These are phyloP conservation scores for Ichneumoninae sp. DNA, from an alignment of 2,888 invertebrate genomes.

Conservation along the genomic window DNA sequence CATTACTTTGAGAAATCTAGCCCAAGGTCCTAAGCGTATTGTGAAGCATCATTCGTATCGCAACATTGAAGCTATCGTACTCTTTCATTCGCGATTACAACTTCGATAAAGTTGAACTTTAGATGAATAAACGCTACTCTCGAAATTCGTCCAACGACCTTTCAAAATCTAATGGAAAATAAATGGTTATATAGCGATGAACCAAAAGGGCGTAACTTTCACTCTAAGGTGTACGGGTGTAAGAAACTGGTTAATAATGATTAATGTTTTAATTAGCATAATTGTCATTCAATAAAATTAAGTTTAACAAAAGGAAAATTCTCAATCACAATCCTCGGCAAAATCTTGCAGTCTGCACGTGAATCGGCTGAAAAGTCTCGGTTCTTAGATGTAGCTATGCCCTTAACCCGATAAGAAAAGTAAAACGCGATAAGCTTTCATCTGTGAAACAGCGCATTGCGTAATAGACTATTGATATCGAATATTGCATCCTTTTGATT, in stretches of 20 bases:
- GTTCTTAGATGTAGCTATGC: not conserved
- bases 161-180: not conserved
- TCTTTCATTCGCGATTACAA: constrained; percentile 1
- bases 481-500: too few species aligned
- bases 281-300: too few species aligned
- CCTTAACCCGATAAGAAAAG: constrained; percentile 17
- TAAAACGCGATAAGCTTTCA: not conserved
- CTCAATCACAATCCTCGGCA: too few species aligned
- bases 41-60: constrained; percentile 22
- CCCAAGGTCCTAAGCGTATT: constrained; percentile 34
- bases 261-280: too few species aligned
- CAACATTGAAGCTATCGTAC: constrained; percentile 3
- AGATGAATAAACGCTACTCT: not conserved
- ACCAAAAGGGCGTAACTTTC: not conserved
- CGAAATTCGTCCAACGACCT: not conserved
- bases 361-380: too few species aligned
- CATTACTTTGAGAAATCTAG: constrained; percentile 37
- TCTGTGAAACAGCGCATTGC: not conserved
- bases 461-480: too few species aligned
- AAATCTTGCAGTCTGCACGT: too few species aligned
- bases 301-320: too few species aligned
- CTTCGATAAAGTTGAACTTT: constrained; percentile 10
- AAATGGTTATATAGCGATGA: not conserved
- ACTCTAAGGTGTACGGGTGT: not conserved
- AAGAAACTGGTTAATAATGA: too few species aligned